phyloP scores from a whole-genome alignment of 2,888 invertebrate genomes.

The Linnaemya tessellans region DNA sequence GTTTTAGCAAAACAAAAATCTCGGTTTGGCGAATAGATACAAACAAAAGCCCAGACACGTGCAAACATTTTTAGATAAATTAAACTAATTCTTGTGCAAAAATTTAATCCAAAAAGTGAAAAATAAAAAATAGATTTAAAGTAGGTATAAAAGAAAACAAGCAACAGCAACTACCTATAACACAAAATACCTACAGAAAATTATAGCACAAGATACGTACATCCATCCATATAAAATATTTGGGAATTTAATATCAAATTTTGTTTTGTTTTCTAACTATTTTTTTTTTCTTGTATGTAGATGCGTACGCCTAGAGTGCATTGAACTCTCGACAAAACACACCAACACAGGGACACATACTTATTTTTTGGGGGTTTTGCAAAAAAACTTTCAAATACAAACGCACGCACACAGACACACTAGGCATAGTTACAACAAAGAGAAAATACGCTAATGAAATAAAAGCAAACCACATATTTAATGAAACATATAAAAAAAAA shows the following conservation, averaged over 20 bases:
- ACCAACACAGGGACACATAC: background rate
- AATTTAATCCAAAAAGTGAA: constrained; percentile 1
- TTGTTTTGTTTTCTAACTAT: constrained; percentile 5
- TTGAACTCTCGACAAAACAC: constrained; percentile 59
- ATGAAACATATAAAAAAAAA: constrained; percentile 34
- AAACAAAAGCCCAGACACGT: background rate
- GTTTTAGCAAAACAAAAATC: background rate
- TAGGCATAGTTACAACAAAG: constrained; percentile 18
- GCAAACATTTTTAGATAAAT: constrained; percentile 30
- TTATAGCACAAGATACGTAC: background rate
- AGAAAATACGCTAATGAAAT: constrained; percentile 31
- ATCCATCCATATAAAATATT: constrained; percentile 7
- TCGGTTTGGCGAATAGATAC: constrained; percentile 2
- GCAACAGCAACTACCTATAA: background rate
- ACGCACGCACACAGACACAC: background rate
- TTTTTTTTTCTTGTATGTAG: constrained; percentile 25
- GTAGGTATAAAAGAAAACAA: background rate
- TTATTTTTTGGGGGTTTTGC: constrained; percentile 35
- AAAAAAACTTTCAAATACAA: constrained; percentile 40
- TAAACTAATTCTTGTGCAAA: constrained; percentile 35
- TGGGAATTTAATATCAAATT: constrained; percentile 15
- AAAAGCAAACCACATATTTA: constrained; percentile 1
- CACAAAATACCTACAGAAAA: background rate
- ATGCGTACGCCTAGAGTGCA: constrained; percentile 66
- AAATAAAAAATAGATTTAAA: background rate